These are phyloP conservation scores for Hypercompe scribonia DNA, from an alignment of 2,888 invertebrate genomes.

Conservation along the genomic window DNA sequence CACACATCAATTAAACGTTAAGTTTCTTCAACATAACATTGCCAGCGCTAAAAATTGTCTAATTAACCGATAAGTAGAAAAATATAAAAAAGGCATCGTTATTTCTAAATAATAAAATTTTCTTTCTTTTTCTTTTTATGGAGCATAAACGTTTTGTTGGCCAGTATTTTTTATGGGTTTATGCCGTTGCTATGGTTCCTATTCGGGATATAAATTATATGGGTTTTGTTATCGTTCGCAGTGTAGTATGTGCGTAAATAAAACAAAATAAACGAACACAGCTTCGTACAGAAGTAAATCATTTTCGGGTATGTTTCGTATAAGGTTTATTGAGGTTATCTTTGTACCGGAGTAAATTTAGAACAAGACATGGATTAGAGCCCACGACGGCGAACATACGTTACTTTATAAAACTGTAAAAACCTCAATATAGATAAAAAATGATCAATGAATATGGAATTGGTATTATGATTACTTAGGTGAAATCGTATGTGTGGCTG, in stretches of 20 bases:
- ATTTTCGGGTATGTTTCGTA: not conserved
- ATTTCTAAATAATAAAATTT: constrained; percentile 32
- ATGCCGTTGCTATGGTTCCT: constrained; percentile 5
- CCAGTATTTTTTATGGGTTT: constrained; percentile 33
- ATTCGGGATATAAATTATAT: constrained; percentile 9
- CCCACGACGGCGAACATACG: too few species aligned
- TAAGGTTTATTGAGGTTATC: constrained; percentile 2
- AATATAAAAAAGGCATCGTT: constrained; percentile 25
- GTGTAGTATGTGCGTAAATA: constrained; percentile 8
- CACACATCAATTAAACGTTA: not conserved
- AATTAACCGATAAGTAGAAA: constrained; percentile 28
- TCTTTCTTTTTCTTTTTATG: constrained; percentile 18
- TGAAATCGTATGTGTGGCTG: too few species aligned
- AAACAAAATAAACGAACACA: not conserved
- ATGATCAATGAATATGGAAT: too few species aligned
- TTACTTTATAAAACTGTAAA: too few species aligned
- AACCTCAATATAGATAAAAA: too few species aligned
- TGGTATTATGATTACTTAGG: too few species aligned
- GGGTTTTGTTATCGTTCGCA: constrained; percentile 8
- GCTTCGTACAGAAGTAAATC: constrained; percentile 9
- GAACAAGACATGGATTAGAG: not conserved
- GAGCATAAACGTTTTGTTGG: constrained; percentile 37
- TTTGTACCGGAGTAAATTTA: not conserved
- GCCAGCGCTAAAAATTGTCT: not conserved
- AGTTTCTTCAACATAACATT: constrained; percentile 8